Percentiles rank a stretch among this genome's conserved stretches.
These are phyloP conservation scores for Amphiprion clarkii DNA, from an alignment of 2,797 vertebrate genomes.

Conservation along the genomic window DNA sequence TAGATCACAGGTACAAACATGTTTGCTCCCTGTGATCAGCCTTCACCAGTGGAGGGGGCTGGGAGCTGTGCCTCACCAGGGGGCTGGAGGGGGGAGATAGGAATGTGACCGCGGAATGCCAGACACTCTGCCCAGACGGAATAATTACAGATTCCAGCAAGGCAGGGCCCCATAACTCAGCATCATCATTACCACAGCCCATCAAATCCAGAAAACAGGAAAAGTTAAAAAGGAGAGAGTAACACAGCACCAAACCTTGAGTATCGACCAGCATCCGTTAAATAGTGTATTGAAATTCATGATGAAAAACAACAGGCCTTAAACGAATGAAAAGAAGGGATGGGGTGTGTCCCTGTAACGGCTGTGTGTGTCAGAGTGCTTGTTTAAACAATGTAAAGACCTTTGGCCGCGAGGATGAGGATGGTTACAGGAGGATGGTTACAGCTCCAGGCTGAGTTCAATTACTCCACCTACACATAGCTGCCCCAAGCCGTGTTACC, in stretches of 20 bases:
- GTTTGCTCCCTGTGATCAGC: slow-evolving; percentile 74
- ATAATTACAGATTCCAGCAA: slow-evolving; percentile 85
- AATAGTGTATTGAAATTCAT: not conserved
- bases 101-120: slow-evolving; percentile 89
- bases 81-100: slow-evolving; percentile 74
- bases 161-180: slow-evolving; percentile 69
- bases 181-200: slow-evolving; percentile 78
- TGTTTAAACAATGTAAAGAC: slow-evolving; percentile 77
- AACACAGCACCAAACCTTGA: not conserved
- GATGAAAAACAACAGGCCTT: slow-evolving; percentile 36
- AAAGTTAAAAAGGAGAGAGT: slow-evolving; percentile 12
- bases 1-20: slow-evolving; percentile 76
- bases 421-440: slow-evolving; percentile 48
- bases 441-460: slow-evolving; percentile 44
- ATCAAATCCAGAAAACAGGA: slow-evolving; percentile 49
- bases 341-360: slow-evolving; percentile 42
- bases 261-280: not conserved
- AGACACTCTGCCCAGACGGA: slow-evolving; percentile 86
- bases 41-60: slow-evolving; percentile 59
- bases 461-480: slow-evolving; percentile 51
- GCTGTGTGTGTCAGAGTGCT: slow-evolving; percentile 43
- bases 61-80: slow-evolving; percentile 73
- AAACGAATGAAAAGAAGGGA: slow-evolving; percentile 39
- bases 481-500: slow-evolving; percentile 36
- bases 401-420: slow-evolving; percentile 70